A percentile compares a stretch with the other conserved stretches of the same genome.
Conservation (phyloP, 92 coral and sea anemone genomes). For the Epizoanthus rinbou region DNA sequence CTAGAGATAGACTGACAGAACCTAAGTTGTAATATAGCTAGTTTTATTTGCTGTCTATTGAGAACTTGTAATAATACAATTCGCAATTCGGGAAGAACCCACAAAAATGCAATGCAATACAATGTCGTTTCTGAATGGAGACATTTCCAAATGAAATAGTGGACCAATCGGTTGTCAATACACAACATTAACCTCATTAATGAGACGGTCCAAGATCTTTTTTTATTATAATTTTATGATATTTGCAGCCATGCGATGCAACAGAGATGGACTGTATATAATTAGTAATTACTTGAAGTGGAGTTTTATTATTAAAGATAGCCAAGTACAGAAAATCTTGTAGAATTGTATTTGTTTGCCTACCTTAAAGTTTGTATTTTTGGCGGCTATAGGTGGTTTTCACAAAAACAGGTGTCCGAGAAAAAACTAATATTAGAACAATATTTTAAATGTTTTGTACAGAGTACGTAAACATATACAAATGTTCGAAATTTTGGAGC, state of each 20-base stretch:
- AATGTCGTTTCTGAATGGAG: constrained; percentile 36
- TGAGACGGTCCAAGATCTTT: constrained; percentile 26
- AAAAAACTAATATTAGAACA: too few relatives aligned
- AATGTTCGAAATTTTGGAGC: too few relatives aligned
- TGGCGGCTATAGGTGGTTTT: too few relatives aligned
- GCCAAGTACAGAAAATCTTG: constrained; percentile 6
- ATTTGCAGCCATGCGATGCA: constrained; percentile 22
- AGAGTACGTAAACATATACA: too few relatives aligned
- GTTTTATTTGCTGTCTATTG: constrained; percentile 30
- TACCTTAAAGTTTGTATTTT: too few relatives aligned
- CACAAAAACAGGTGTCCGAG: too few relatives aligned
- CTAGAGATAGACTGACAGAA: constrained; percentile 23
- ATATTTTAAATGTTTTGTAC: too few relatives aligned
- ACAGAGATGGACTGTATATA: constrained; percentile 66
- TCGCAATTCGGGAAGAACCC: constrained; percentile 8
- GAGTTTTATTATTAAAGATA: constrained; percentile 60
- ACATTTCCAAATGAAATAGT: constrained; percentile 31
- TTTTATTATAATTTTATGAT: constrained; percentile 40
- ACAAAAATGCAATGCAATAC: constrained; percentile 27
- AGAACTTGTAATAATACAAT: constrained; percentile 30
- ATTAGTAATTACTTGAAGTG: constrained; percentile 61
- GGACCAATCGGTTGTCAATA: constrained; percentile 14
- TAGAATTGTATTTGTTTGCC: not conserved
- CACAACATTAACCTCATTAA: constrained; percentile 25
- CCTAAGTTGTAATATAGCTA: constrained; percentile 17